phyloP scores from a whole-genome alignment of 2,888 invertebrate species.

The Myathropa florea region DNA sequence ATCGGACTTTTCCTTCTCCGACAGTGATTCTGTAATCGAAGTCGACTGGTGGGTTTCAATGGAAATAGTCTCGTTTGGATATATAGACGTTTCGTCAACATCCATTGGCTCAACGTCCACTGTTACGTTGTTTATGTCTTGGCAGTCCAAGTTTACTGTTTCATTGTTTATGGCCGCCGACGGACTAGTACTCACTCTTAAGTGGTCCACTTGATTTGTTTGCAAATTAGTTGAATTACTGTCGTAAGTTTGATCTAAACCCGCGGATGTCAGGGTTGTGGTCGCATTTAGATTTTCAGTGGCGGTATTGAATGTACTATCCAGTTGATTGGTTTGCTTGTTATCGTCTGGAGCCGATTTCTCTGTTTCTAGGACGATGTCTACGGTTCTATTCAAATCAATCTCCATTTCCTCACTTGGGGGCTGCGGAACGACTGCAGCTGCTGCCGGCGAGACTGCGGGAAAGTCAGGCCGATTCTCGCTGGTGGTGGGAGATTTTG shows the following conservation, averaged over 20 bases:
- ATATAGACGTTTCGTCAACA: conserved; percentile 73
- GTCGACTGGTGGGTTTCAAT: background rate
- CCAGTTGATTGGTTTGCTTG: background rate
- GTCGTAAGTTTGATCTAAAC: conserved; percentile 50
- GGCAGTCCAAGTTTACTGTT: conserved; percentile 45
- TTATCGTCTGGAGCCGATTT: background rate
- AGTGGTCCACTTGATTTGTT: background rate
- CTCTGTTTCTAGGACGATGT: conserved; percentile 9
- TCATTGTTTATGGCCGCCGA: conserved; percentile 47
- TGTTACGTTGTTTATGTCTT: conserved; percentile 13
- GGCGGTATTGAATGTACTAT: conserved; percentile 52
- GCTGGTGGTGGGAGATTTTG: conserved; percentile 27
- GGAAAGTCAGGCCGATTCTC: conserved; percentile 4
- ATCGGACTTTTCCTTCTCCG: conserved; percentile 76
- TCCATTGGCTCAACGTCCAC: conserved; percentile 75
- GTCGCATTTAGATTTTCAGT: conserved; percentile 27
- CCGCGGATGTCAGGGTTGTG: background rate
- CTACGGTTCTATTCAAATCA: conserved; percentile 8
- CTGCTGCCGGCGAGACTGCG: background rate
- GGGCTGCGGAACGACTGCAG: background rate
- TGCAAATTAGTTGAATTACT: background rate
- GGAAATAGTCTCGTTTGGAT: conserved; percentile 58
- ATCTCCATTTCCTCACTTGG: background rate
- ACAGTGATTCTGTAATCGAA: conserved; percentile 54
- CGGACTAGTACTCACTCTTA: background rate